These are phyloP conservation scores for Thumatha senex DNA, from an alignment of 2,888 invertebrate species.

Conservation along the genomic window DNA sequence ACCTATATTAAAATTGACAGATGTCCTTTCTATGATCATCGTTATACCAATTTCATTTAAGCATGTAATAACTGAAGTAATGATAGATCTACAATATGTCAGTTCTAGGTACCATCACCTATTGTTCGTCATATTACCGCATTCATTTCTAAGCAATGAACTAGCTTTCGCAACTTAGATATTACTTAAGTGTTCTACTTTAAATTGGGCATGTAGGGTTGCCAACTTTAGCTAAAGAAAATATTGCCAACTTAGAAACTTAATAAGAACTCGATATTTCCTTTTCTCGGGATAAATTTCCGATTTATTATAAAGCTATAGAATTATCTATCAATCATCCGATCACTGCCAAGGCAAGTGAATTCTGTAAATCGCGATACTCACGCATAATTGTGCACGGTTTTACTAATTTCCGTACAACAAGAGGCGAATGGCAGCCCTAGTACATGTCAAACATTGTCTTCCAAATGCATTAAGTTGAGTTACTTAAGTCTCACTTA, in stretches of 20 bases:
- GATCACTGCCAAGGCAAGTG: too few relatives aligned
- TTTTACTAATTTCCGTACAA: too few relatives aligned
- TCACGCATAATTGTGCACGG: too few relatives aligned
- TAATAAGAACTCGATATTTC: too few relatives aligned
- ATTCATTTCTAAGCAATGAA: slow-evolving; percentile 27
- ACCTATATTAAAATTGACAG: slow-evolving; percentile 2
- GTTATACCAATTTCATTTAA: too few relatives aligned
- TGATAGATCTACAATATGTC: slow-evolving; percentile 15
- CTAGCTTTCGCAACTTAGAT: slow-evolving; percentile 34
- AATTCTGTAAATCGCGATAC: too few relatives aligned
- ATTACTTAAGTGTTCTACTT: slow-evolving; percentile 41
- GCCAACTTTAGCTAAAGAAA: slow-evolving; percentile 2
- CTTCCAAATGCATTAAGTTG: slow-evolving; percentile 26
- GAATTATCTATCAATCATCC: too few relatives aligned
- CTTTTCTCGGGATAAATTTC: too few relatives aligned
- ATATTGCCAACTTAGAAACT: too few relatives aligned
- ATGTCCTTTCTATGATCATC: too few relatives aligned
- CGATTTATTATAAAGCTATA: too few relatives aligned
- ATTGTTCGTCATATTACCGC: slow-evolving; percentile 35
- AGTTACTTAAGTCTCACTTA: slow-evolving; percentile 36
- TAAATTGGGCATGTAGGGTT: slow-evolving; percentile 28
- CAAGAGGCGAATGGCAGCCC: not conserved
- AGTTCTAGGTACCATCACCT: slow-evolving; percentile 16
- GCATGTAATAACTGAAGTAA: slow-evolving; percentile 1
- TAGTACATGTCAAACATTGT: slow-evolving; percentile 26